Conservation (phyloP, 2,797 vertebrate genomes). For the Bradypus variegatus region DNA sequence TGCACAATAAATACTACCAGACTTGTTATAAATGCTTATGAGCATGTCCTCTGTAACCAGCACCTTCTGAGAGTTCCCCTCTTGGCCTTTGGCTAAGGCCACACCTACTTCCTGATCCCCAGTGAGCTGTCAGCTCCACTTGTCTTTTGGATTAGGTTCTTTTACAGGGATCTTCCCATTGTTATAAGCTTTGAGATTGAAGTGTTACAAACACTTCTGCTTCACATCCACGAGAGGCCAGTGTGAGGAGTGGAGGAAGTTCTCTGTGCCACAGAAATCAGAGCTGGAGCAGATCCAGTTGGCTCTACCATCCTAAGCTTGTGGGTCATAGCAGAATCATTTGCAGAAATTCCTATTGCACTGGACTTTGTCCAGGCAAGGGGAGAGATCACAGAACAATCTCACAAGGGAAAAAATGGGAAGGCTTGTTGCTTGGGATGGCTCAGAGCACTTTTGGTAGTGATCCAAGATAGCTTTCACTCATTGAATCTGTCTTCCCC, state of each 20-base stretch:
- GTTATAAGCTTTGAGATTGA: not conserved
- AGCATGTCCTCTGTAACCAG: conserved; percentile 11
- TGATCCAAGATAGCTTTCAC: conserved; percentile 44
- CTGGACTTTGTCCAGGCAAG: conserved; percentile 54
- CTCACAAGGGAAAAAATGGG: conserved; percentile 42
- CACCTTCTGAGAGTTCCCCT: not conserved
- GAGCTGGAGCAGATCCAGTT: conserved; percentile 40
- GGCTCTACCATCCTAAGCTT: not conserved
- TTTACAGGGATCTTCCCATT: not conserved
- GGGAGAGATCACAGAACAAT: conserved; percentile 47
- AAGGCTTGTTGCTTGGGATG: conserved; percentile 50
- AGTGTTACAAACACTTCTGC: conserved; percentile 7
- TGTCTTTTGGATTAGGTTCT: conserved; percentile 17
- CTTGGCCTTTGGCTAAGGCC: not conserved
- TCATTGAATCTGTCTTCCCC: conserved; percentile 50
- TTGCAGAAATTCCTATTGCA: conserved; percentile 33
- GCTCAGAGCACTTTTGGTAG: conserved; percentile 49
- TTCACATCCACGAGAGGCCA: conserved; percentile 2
- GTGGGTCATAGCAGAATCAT: conserved; percentile 37
- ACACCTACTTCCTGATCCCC: not conserved
- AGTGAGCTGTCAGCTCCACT: conserved; percentile 14
- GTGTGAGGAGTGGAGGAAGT: not conserved
- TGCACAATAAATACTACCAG: conserved; percentile 23
- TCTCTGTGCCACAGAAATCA: not conserved
- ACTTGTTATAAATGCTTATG: conserved; percentile 14